phyloP scores from a whole-genome alignment of 1,140 invertebrate species.

The Microplitis demolitor region DNA sequence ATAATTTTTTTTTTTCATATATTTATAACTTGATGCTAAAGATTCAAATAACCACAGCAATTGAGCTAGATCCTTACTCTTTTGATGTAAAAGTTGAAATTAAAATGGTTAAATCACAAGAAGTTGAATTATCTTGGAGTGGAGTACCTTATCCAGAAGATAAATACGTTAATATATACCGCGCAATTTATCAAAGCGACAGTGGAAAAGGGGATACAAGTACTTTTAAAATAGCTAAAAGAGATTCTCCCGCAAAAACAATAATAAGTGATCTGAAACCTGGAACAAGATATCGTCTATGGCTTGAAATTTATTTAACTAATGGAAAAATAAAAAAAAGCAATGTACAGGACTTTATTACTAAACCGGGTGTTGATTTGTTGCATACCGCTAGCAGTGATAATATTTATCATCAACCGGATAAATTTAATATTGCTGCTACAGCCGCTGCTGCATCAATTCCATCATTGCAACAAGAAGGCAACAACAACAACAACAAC shows the following conservation, averaged over 20 bases:
- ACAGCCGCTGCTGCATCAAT: constrained; percentile 52
- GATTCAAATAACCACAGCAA: constrained; percentile 51
- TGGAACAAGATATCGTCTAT: constrained; percentile 81
- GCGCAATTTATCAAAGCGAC: constrained; percentile 81
- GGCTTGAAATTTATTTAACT: constrained; percentile 85
- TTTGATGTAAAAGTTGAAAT: constrained; percentile 80
- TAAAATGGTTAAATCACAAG: constrained; percentile 73
- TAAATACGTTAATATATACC: constrained; percentile 89
- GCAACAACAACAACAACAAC: constrained; percentile 53
- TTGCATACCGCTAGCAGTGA: constrained; percentile 37
- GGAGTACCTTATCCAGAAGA: constrained; percentile 86
- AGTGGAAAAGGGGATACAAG: constrained; percentile 77
- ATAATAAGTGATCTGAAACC: constrained; percentile 76
- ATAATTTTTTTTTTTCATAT: constrained; percentile 43
- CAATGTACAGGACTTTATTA: constrained; percentile 86
- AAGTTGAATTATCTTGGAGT: constrained; percentile 78
- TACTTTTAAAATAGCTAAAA: constrained; percentile 81
- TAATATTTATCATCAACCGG: constrained; percentile 62
- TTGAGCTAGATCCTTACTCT: constrained; percentile 73
- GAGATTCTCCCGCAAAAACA: constrained; percentile 74
- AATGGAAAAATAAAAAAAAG: constrained; percentile 88
- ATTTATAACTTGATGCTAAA: constrained; percentile 21
- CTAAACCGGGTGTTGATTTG: constrained; percentile 72
- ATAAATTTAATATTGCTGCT: constrained; percentile 60
- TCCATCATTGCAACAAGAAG: constrained; percentile 57